A percentile compares a stretch with the other conserved stretches of the same genome.
Conservation (phyloP, 2,888 invertebrate genomes). For the Antheraea yamamai region DNA sequence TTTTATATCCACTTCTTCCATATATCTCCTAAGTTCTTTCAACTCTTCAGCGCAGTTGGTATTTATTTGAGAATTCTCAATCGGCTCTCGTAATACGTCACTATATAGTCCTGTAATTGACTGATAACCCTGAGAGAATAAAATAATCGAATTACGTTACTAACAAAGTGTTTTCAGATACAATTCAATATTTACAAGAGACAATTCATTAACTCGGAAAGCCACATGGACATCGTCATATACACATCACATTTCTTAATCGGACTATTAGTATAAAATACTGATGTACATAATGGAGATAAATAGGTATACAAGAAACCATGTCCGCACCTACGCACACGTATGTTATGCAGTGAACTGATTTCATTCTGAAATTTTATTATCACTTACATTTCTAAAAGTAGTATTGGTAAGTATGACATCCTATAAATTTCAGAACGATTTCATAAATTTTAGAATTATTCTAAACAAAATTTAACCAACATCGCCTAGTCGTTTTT, state of each 20-base stretch:
- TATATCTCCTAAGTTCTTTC: constrained; percentile 46
- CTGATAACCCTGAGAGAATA: constrained; percentile 60
- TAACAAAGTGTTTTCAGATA: constrained; percentile 12
- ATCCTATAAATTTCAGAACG: too few relatives aligned
- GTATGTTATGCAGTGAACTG: too few relatives aligned
- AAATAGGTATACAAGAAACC: too few relatives aligned
- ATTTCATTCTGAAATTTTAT: too few relatives aligned
- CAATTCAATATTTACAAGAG: neutral
- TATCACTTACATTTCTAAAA: too few relatives aligned
- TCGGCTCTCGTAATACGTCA: constrained; percentile 57
- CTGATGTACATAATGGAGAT: too few relatives aligned
- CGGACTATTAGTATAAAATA: neutral
- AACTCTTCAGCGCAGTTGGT: constrained; percentile 46
- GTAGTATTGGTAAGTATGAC: too few relatives aligned
- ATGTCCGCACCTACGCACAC: too few relatives aligned
- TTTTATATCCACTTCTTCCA: constrained; percentile 58
- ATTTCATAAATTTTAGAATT: too few relatives aligned
- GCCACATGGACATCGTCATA: neutral
- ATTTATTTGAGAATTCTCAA: constrained; percentile 35
- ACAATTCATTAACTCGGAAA: neutral
- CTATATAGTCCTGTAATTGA: constrained; percentile 67
- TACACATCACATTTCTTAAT: neutral
- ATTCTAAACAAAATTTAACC: too few relatives aligned
- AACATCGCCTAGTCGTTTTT: too few relatives aligned
- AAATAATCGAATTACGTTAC: constrained; percentile 5